Base-by-base conservation (phyloP, 2,888 invertebrate species). In the Tetramorium bicarinatum region DNA sequence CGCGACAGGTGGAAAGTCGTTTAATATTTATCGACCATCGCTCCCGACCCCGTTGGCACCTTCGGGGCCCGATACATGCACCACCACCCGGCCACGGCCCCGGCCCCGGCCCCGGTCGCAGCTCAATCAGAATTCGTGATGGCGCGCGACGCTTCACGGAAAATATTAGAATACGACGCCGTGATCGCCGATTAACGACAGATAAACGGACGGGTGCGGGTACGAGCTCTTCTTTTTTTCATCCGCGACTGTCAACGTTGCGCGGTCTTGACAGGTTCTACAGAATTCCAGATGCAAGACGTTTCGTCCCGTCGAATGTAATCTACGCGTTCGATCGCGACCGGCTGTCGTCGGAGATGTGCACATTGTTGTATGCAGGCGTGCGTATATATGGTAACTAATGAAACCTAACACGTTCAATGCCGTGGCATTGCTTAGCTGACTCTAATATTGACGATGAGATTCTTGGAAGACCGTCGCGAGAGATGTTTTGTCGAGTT, bases 21-120 rank as follows among this genome's bases (percentile, higher is more conserved):
- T 94, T 94, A 94, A 94, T 94, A 94, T 94, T 94, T 94, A 94
- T 90, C 91, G 90, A 74, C 91, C 80, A 90, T 90, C 90, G 91
- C 89, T 89, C 71, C 79, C 90, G 90, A 91, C 91, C 90, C 91
- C 91, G 88, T 90, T 90, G 90, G 84, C 87, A 89, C 88, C 91
- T 91, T 74, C 80, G 62, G 79, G 85, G 77, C 80, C 85, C 34
- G 64, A 74, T 64, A 34, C 38, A 29, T 49, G 54, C 84, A 64
- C 34, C n/a, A 62, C 64, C 59, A 59, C 54, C 71, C 54, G 49
- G 41, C 76, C 49, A 79, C 38, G 69, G 71, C 74, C 59, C 77
- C 41, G 71, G 44, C 69, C 71, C 72, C 79, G 80, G 59, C 83
- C 64, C 34, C 85, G 83, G 47, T 62, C 15, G 47, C 21, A 34